Base-by-base conservation (phyloP, 92 coral and sea anemone species). In the Phenganax stokvisi region DNA sequence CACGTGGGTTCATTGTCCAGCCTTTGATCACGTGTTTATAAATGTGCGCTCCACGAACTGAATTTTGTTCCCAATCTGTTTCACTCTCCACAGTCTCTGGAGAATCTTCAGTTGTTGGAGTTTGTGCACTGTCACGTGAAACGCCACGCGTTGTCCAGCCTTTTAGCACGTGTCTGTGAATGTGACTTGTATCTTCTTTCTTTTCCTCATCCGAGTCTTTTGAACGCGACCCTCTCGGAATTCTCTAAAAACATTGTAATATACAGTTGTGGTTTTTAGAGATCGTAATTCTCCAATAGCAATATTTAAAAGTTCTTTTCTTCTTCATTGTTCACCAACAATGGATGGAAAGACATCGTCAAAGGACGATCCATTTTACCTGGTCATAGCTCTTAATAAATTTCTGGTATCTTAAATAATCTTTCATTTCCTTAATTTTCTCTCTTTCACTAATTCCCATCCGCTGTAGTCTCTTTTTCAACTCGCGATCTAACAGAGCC, bases 21-120 rank as follows among this genome's bases (percentile, higher is more conserved):
- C 98, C 98, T 80, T 94, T 94, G 77, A 94, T 85, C 88, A 88
- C 90, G 89, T 94, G 97, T 79, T 85, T 93, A 71, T 91, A 96
- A 47, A 94, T 90, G 74, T 93, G 98, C 12, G 90, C 63, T 0
- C 83, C 83, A 2, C 83, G 83, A 52, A 52, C 74, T 0, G 47
- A 61, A 8, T 6, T 16, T 12, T 29, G 10, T 5, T 76, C 70
- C 30, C 56, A 29, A 17, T n/a, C 68, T 8, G 13, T 28, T 53
- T 79, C 29, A 68, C 74, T 79, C 15, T 63, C 74, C 13, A 62
- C 83, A 47, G 51, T 53, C 62, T 79, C 62, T 6, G 15, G 8
- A 15, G n/a, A 12, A 56, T 13, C 57, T 27, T 16, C 52, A 9
- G 16, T 64, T 30, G 20, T 29, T 10, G 51, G 7, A 62, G 55